Percentiles rank a stretch among this genome's conserved stretches.
These are phyloP conservation scores for Drosophila lacertosa DNA, from an alignment of 1,140 invertebrate species.

Conservation along the genomic window DNA sequence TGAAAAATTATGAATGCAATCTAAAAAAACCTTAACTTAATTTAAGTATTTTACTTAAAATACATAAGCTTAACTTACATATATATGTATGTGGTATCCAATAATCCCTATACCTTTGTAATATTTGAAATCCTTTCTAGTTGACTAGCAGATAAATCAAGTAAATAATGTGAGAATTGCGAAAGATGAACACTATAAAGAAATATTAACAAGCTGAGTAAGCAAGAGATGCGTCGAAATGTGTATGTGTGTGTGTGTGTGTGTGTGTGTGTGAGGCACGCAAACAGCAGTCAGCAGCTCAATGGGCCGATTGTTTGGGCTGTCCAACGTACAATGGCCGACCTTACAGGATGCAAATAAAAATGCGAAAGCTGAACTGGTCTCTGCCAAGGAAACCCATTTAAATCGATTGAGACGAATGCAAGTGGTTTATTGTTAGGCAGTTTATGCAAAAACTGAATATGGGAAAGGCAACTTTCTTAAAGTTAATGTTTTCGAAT, in stretches of 20 bases:
- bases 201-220: conserved; percentile 1
- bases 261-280: neutral
- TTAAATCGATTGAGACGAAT: conserved; percentile 4
- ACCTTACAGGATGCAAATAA: conserved; percentile 14
- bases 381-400: conserved; percentile 2
- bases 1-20: no score
- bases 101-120: no score
- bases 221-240: neutral
- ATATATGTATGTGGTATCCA: no score
- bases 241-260: neutral
- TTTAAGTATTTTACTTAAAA: no score
- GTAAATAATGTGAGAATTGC: no score
- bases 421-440: conserved; percentile 1
- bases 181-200: no score
- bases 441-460: neutral
- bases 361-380: neutral
- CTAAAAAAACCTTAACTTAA: no score
- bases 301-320: conserved; percentile 11
- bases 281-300: conserved; percentile 6
- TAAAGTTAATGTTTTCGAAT: no score
- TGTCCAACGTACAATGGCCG: conserved; percentile 24
- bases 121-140: no score
- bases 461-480: no score
- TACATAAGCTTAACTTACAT: no score
- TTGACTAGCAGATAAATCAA: no score